phyloP scores from a whole-genome alignment of 2,888 invertebrate species.

The Sipha maydis region DNA sequence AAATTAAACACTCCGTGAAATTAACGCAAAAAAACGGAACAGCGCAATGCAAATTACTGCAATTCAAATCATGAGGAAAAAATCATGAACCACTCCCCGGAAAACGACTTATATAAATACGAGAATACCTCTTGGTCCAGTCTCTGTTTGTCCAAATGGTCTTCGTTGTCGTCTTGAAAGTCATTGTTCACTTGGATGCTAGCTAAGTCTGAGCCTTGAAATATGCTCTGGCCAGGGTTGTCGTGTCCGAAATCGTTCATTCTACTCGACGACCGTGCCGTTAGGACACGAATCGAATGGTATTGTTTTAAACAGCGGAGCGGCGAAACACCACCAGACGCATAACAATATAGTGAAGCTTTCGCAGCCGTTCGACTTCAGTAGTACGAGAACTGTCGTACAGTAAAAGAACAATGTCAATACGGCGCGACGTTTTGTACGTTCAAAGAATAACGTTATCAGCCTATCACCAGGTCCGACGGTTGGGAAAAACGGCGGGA shows the following conservation, averaged over 20 bases:
- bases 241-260: conserved; percentile 48
- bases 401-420: no score
- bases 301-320: no score
- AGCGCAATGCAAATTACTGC: background rate
- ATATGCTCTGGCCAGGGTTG: conserved; percentile 50
- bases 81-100: background rate
- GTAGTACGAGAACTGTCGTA: no score
- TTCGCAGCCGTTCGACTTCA: no score
- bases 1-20: background rate
- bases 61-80: background rate
- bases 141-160: conserved; percentile 54
- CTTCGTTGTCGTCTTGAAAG: conserved; percentile 55
- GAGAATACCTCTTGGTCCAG: conserved; percentile 50
- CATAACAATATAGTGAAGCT: no score
- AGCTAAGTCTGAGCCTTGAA: conserved; percentile 49
- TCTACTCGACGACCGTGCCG: background rate
- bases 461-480: background rate
- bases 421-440: background rate
- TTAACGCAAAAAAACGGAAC: background rate
- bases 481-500: conserved; percentile 36
- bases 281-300: background rate
- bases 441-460: conserved; percentile 16
- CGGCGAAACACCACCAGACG: background rate
- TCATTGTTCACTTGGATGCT: conserved; percentile 54
- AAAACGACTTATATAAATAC: background rate